phyloP scores from a whole-genome alignment of 2,797 vertebrate species.

The Chloroceryle amazona region DNA sequence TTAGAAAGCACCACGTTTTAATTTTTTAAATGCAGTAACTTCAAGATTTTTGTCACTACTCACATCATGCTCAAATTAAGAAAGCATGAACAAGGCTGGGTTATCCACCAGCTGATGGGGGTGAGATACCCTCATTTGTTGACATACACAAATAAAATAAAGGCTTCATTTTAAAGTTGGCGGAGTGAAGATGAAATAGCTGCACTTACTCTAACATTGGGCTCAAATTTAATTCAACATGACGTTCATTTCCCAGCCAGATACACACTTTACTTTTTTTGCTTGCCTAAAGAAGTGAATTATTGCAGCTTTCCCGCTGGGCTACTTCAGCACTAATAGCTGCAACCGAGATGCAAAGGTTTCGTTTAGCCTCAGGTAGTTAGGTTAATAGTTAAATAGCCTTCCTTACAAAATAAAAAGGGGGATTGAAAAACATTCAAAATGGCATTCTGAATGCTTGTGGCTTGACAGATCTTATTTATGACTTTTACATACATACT shows the following conservation, averaged over 20 bases:
- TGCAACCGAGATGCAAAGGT: neutral
- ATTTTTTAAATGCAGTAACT: neutral
- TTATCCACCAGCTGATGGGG: neutral
- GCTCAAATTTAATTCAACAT: neutral
- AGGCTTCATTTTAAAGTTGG: neutral
- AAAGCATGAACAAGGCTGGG: neutral
- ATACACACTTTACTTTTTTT: neutral
- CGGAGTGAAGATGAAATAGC: neutral
- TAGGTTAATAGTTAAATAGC: neutral
- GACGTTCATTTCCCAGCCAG: neutral
- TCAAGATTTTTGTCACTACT: neutral
- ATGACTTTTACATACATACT: neutral
- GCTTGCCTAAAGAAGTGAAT: neutral
- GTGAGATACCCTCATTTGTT: neutral
- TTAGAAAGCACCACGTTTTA: neutral
- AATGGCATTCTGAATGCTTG: neutral
- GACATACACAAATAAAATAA: neutral
- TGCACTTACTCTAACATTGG: neutral
- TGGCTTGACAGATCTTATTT: neutral
- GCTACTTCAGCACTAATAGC: neutral
- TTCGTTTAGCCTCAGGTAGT: neutral
- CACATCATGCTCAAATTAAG: neutral
- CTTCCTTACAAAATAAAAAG: neutral
- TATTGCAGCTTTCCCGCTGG: neutral
- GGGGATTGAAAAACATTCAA: neutral